Conservation (phyloP, 2,888 invertebrate genomes). For the Acheta domesticus region DNA sequence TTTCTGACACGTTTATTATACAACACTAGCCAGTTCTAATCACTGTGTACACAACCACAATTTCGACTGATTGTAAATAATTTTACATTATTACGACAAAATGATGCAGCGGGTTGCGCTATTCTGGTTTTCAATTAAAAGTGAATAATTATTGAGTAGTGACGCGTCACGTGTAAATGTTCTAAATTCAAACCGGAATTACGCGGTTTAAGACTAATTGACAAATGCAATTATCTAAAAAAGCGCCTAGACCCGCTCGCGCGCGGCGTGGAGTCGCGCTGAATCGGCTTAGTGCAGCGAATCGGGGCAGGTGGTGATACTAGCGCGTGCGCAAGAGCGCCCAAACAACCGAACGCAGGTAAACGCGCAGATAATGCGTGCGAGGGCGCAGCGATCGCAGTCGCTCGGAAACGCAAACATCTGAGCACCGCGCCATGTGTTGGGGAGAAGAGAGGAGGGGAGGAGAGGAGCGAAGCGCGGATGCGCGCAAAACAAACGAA, state of each 20-base stretch:
- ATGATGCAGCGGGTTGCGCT: background rate
- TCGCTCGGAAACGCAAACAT: background rate
- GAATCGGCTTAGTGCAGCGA: background rate
- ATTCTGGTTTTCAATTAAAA: background rate
- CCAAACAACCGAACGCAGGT: background rate
- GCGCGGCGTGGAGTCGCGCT: no score
- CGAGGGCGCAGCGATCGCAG: background rate
- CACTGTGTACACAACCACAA: background rate
- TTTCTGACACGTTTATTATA: no score
- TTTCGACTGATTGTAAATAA: background rate
- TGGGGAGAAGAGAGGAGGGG: no score
- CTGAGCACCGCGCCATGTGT: background rate
- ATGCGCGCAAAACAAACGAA: no score
- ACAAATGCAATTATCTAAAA: slow-evolving; percentile 8
- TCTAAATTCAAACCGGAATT: slow-evolving; percentile 3
- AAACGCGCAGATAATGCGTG: background rate
- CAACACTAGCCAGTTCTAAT: background rate
- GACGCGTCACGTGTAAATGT: background rate
- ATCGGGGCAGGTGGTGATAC: background rate
- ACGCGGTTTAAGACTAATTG: slow-evolving; percentile 1
- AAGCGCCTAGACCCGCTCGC: background rate
- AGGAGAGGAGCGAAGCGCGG: no score
- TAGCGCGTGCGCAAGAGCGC: background rate
- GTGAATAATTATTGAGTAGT: background rate
- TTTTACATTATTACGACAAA: background rate